Conservation (phyloP, 2,113 vertebrate species). For the Phrynocephalus versicolor region DNA sequence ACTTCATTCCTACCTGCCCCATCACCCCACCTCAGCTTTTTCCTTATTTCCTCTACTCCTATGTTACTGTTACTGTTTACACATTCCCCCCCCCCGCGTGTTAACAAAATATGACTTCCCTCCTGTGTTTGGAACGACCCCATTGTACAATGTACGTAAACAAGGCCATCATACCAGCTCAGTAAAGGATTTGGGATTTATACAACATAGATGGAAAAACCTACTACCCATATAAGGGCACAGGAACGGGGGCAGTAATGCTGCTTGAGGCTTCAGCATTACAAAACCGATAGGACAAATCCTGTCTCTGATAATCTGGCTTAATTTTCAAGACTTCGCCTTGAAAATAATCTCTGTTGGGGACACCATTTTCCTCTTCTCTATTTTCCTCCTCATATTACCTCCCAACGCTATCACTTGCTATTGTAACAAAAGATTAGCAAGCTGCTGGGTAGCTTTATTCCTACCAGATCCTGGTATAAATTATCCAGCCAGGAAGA, state of each 20-base stretch:
- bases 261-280: not conserved
- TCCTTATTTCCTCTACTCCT: no score
- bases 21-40: no score
- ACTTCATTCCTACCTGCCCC: no score
- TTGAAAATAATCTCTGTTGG: not conserved
- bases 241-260: not conserved
- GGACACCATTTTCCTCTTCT: not conserved
- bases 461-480: conserved; percentile 26
- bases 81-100: no score
- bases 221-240: no score
- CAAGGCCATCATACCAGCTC: no score
- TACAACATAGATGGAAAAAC: no score
- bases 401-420: not conserved
- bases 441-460: conserved; percentile 1
- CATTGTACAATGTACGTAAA: no score
- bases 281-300: not conserved
- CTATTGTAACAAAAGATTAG: conserved; percentile 5
- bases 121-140: no score
- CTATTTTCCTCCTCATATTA: not conserved
- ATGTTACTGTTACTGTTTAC: no score
- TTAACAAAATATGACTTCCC: no score
- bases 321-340: not conserved
- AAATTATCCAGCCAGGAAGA: conserved; percentile 15
- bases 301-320: not conserved
- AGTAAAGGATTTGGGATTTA: no score